Evolutionary conservation across 92 coral and sea anemone genomes (phyloP), one percentile per base, ranked within the genome.

Genomic region (Zoanthus gigantus): DNA sequence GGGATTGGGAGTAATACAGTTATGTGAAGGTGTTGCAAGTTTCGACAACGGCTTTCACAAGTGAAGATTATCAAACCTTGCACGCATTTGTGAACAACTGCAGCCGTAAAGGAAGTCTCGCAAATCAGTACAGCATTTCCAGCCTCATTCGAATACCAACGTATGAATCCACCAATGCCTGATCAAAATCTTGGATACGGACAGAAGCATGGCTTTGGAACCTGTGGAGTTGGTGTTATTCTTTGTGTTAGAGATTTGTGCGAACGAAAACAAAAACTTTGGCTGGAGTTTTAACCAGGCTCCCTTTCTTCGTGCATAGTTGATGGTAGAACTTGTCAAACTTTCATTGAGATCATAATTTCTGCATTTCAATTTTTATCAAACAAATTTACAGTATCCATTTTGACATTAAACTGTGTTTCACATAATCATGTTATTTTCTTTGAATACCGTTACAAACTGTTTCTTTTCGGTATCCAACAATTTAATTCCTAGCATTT

Each of bases 161-260:
- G 92, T n/a, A 71, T 90, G 30, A 78, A 57, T 66, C 89, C 81
- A 9, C 89, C 89, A n/a, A 85, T 90, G 92, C 89, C 92, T 10
- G 89, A 85, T 69, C 92, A 90, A 66, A 8, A 14, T 9, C 68
- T 53, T 50, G 63, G 61, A 42, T 46, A 28, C 7, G 53, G 47
- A 69, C 82, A 65, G 58, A 18, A 63, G 42, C 82, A 88, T 28
- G 84, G 83, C 29, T 83, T 53, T 15, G 89, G 87, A 58, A 90
- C 87, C 68, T 90, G 92, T 78, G 89, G 92, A 5, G 89, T 85
- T 77, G 86, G 86, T 30, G 90, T 83, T 17, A 58, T 89, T 6
- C 65, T 76, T 53, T 84, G 85, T 18, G 79, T 74, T 13, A 67
- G 72, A 67, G 37, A 67, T 11, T 67, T 67, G 12, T 67, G 72